Base-by-base conservation (phyloP, 1,140 invertebrate genomes). In the Polyergus mexicanus region DNA sequence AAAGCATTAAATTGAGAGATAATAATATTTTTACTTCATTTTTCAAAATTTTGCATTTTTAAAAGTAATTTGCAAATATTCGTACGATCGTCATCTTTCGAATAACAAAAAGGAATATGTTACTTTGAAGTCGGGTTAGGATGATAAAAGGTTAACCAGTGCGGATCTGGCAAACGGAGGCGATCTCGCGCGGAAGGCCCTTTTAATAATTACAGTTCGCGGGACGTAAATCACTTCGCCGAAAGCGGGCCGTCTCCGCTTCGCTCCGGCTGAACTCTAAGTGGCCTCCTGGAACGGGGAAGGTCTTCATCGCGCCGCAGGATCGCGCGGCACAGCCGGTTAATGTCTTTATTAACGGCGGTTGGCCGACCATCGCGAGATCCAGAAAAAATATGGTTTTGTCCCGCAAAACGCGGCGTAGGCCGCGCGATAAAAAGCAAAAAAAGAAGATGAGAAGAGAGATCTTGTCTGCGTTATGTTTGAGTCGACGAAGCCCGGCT, bases 301-400 rank as follows among this genome's bases (percentile, higher is more conserved):
- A 91, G 86, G 91, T 88, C 90, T 87, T 88, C 85, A 87, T 90
- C 87, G 89, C 87, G 66, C 74, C 81, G 78, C 78, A 83, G 54
- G 78, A 72, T 83, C 68, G 65, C 62, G 68, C 41, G 71, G 86
- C 77, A 56, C 76, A 62, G 65, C 78, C 71, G 68, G 81, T 71
- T 92, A 92, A 92, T 91, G 91, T 92, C 91, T 92, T 92, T 91
- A 92, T 92, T 91, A 91, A 74, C 60, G 80, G n/a, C 83, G 56
- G 38, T 51, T 56, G 66, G 76, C 83, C 44, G 74, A 56, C 76
- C 65, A 54, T 85, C 80, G 85, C 77, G 77, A 78, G 60, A 41
- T 56, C 56, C 28, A 60, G 38, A 65, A 77, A 81, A 72, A 74
- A 60, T 72, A 83, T 28, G 54, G 25, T 65, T 77, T 83, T 74